Evolutionary conservation across 2,888 invertebrate genomes (phyloP), one percentile per base, ranked within the genome.

Genomic region (Brachynemurus nebulosus): DNA sequence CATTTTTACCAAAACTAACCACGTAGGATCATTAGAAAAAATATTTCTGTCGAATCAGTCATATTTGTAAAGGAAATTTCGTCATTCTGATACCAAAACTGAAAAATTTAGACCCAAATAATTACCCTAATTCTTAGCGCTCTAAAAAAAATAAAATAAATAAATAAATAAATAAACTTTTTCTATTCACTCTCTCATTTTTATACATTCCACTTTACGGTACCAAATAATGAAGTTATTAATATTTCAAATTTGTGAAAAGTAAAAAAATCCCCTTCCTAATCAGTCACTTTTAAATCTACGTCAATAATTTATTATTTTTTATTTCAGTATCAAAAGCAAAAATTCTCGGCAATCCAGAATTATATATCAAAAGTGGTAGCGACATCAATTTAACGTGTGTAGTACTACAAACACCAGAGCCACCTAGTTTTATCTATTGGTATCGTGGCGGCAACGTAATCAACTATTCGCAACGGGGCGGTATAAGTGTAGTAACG

Each of bases 351-450:
- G 84, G 86, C 36, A 86, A 85, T 58, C 76, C 83, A 23, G 89
- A 89, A 68, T 70, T 88, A 61, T 86, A 83, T 69, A 85, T 90
- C 63, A 81, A 86, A 62, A 86, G 85, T 59, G 89, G 89, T 55
- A 88, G 86, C 60, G 88, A 89, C 72, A 88, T 90, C 68, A 90
- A 89, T 72, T 75, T 90, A 65, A 90, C 88, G 57, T 89, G 89
- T 68, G 76, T 85, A 59, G 86, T 86, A 49, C 76, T 82, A 56
- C 77, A 88, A 68, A 83, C 83, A 48, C 84, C 84, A 23, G 84
- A 84, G 59, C 84, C 84, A 37, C 84, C 85, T 48, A 80, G 80
- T 68, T 85, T 76, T 69, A 78, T 77, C 57, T 69, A 83, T 61
- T 88, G 88, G 88, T 86, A 84, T 66, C 83, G 85, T 55, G 86